Evolutionary conservation across 2,113 vertebrate species (phyloP).

Genomic region (Peromyscus maniculatus): DNA sequence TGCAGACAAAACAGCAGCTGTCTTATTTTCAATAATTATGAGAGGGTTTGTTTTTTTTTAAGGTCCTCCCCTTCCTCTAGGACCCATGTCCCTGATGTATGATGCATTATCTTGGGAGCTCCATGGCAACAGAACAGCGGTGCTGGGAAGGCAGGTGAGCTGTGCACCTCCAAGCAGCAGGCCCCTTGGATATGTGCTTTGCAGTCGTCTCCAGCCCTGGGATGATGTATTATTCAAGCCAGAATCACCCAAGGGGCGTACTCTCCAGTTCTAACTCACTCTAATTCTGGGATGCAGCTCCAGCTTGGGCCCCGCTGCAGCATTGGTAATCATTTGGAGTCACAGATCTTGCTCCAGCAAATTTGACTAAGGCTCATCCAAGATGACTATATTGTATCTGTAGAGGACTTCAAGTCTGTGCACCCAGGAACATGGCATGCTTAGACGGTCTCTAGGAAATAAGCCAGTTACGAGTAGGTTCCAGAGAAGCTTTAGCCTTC

Average conservation of each 20-base stretch:
- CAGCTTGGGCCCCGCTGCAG: background rate
- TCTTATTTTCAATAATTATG: slow-evolving; percentile 17
- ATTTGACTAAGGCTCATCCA: background rate
- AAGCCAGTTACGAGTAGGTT: slow-evolving; percentile 31
- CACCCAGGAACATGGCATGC: background rate
- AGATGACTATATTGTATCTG: background rate
- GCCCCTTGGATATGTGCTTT: background rate
- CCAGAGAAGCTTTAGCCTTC: slow-evolving; percentile 42
- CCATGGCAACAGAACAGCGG: slow-evolving; percentile 11
- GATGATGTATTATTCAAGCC: background rate
- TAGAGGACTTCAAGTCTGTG: background rate
- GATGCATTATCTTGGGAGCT: background rate
- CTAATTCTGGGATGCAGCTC: background rate
- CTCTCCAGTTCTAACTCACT: background rate
- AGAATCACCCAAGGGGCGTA: background rate
- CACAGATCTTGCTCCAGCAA: background rate
- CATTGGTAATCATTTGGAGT: background rate
- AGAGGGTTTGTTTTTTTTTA: background rate
- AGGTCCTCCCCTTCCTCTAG: background rate
- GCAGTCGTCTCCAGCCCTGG: background rate
- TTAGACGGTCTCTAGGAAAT: background rate
- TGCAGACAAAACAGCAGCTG: background rate
- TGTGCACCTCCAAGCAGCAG: background rate
- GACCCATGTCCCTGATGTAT: background rate
- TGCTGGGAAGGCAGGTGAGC: background rate